Base-by-base conservation (phyloP, 2,888 invertebrate species). In the Cerceris ruficornis region DNA sequence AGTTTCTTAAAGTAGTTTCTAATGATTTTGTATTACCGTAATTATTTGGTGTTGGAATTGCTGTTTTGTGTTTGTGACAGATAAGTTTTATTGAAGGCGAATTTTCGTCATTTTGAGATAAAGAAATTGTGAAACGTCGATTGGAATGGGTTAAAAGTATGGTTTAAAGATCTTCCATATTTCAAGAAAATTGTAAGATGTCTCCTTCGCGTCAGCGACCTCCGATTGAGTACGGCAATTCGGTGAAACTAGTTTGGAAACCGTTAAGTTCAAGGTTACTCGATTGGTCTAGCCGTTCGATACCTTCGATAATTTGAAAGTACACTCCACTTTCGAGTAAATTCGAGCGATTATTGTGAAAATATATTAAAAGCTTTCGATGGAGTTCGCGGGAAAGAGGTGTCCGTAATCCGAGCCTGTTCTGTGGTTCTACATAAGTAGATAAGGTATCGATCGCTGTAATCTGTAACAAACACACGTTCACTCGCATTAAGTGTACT, bases 201-300 rank as follows among this genome's bases (percentile, higher is more conserved):
- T 49, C 14, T 39, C 39, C 4, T 5, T 13, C 14, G 50, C 70
- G 77, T 73, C 66, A 73, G 41, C 49, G 69, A 73, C 62, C 66
- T n/a, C 49, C n/a, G 54, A 59, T 69, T 69, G 49, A 41, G 65
- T 14, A 46, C 28, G 17, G 43, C 5, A 2, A 49, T 57, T 15
- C 8, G 11, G n/a, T 41, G 28, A 39, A 28, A 17, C 54, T 75
- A 70, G 5, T 17, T 52, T 14, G 14, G 11, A 9, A 41, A 28
- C 15, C 11, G 49, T 9, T 73, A 58, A 66, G 62, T 54, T 77
- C 66, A 73, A 69, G 73, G 59, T 9, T 62, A n/a, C 69, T 62
- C 58, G 50, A 62, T 65, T 49, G 41, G 9, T 11, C 8, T 4
- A 28, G 28, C 4, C n/a, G 7, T 5, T 7, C 7, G 17, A 55